phyloP scores from a whole-genome alignment of 2,888 invertebrate genomes.

The Thysanoteuthis rhombus region DNA sequence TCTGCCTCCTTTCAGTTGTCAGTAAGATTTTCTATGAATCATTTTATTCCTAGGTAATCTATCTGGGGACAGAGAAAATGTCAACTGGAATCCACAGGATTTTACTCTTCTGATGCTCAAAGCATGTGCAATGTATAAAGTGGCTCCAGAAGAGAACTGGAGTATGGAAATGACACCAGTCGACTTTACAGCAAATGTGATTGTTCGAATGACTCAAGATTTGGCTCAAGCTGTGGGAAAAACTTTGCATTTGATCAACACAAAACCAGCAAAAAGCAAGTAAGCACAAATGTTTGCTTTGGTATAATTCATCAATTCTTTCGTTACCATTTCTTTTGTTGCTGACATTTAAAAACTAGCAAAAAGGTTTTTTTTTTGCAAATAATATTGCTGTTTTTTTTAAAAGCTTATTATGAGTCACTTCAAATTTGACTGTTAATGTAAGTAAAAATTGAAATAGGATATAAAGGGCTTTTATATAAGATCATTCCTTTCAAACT shows the following conservation, averaged over 20 bases:
- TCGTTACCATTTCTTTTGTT: too few species aligned
- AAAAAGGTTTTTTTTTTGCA: too few species aligned
- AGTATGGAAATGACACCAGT: conserved; percentile 69
- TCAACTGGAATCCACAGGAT: conserved; percentile 67
- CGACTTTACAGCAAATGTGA: conserved; percentile 65
- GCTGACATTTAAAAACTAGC: too few species aligned
- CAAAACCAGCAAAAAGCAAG: conserved; percentile 59
- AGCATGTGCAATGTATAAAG: conserved; percentile 55
- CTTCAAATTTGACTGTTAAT: background rate
- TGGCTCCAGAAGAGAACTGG: conserved; percentile 65
- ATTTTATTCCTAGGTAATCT: conserved; percentile 59
- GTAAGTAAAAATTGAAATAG: too few species aligned
- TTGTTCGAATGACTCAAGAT: conserved; percentile 60
- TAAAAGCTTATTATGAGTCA: background rate
- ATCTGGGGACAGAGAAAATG: conserved; percentile 61
- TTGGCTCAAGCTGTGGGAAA: conserved; percentile 63
- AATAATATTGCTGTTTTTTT: too few species aligned
- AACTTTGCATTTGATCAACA: conserved; percentile 66
- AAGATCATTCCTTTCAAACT: too few species aligned
- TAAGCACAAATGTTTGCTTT: conserved; percentile 35
- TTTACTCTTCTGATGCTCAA: conserved; percentile 66
- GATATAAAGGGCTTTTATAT: too few species aligned
- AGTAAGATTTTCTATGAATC: background rate
- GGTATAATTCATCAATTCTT: background rate
- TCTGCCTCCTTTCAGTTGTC: background rate